Evolutionary conservation across 2,888 invertebrate species (phyloP), one percentile per base, ranked within the genome.

Genomic region (Drosophila meridionalis): DNA sequence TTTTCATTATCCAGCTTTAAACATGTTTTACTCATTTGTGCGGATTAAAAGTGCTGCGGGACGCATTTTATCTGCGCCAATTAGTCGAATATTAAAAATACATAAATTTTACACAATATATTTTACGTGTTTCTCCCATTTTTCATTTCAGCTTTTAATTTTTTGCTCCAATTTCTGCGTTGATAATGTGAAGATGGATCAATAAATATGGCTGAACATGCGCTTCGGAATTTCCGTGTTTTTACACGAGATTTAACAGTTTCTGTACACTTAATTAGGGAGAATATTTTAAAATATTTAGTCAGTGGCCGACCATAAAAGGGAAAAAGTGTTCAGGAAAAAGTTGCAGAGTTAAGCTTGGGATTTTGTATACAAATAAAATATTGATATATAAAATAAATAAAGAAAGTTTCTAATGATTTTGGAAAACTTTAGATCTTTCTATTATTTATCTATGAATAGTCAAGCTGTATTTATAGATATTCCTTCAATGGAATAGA

Each of bases 31-130:
- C 75, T 73, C 71, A 71, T 78, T 87, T 78, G 60, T 52, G 58
- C 14, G 40, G 68, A 55, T 83, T 71, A 71, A 78, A 66, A 68
- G 64, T 53, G 72, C 67, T 57, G 48, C 30, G 50, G 66, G 70
- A 57, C 58, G 60, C 69, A 59, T 75, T 78, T 86, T 83, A 86
- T 89, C 83, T 55, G 73, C 75, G 67, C 76, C 90, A 86, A 90
- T 86, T 86, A 90, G 86, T 88, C 81, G 79, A 81, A 70, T 74
- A 86, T 86, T 90, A 90, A 86, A 86, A 74, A 83, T 81, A 77
- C 76, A 89, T 90, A 66, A 73, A 86, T 80, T 74, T 64, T 32
- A 57, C 70, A 45, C 57, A 62, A 73, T 40, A 40, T 74, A 67
- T 83, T 80, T 78, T 56, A 40, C 52, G 63, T 62, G 26, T 48